These are phyloP conservation scores for Nasonia longicornis DNA, from an alignment of 1,140 invertebrate genomes.

Conservation along the genomic window DNA sequence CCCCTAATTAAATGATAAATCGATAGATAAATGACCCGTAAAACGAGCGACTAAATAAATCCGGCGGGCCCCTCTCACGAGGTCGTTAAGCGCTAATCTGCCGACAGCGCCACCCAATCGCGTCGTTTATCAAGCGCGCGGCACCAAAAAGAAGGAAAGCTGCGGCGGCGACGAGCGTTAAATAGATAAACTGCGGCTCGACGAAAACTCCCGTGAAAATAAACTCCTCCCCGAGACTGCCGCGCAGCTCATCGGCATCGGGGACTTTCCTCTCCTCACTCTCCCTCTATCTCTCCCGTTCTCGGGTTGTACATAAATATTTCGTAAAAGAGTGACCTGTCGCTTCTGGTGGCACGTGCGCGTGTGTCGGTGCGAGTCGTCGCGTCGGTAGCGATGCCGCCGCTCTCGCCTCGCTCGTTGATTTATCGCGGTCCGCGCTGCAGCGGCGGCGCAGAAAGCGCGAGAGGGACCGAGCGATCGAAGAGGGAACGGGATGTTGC, in stretches of 20 bases:
- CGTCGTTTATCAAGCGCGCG: constrained; percentile 30
- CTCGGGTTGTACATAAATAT: constrained; percentile 38
- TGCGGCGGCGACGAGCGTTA: background rate
- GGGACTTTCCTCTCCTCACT: constrained; percentile 13
- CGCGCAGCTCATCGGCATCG: background rate
- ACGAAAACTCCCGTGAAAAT: constrained; percentile 27
- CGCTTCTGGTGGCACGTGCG: constrained; percentile 25
- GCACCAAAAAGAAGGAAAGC: constrained; percentile 5
- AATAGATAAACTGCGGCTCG: constrained; percentile 31
- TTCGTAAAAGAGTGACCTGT: constrained; percentile 44
- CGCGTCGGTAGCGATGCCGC: constrained; percentile 14
- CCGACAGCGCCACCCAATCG: constrained; percentile 27
- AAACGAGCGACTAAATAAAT: constrained; percentile 17
- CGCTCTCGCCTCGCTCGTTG: background rate
- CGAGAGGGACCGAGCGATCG: constrained; percentile 14
- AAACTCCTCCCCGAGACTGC: constrained; percentile 5
- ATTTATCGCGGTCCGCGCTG: constrained; percentile 28
- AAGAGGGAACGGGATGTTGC: background rate
- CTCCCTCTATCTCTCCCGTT: background rate
- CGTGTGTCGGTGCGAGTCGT: background rate
- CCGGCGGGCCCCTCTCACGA: background rate
- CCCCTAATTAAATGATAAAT: background rate
- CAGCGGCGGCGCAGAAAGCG: background rate
- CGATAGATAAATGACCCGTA: constrained; percentile 21
- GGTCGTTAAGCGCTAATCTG: constrained; percentile 28